phyloP scores from a whole-genome alignment of 2,797 vertebrate species.

The Myotis myotis region DNA sequence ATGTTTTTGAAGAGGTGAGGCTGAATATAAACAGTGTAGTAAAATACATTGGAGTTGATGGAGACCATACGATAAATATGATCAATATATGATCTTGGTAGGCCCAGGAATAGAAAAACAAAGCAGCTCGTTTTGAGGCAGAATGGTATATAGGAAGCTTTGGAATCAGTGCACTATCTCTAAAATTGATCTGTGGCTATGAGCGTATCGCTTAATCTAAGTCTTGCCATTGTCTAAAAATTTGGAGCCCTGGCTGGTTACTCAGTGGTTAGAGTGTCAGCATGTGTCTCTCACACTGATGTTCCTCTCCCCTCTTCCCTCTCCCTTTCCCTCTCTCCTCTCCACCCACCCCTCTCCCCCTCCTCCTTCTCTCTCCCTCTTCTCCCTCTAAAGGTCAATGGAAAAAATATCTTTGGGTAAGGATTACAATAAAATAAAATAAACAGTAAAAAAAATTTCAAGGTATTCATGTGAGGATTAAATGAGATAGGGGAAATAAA shows the following conservation, averaged over 20 bases:
- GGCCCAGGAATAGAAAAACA: not conserved
- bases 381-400: too few relatives aligned
- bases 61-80: not conserved
- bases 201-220: not conserved
- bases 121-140: not conserved
- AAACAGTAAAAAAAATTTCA: not conserved
- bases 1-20: not conserved
- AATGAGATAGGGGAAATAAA: not conserved
- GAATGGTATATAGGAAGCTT: not conserved
- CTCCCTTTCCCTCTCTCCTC: too few relatives aligned
- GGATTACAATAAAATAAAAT: too few relatives aligned
- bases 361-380: too few relatives aligned
- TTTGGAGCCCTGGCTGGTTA: not conserved
- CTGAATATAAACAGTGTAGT: not conserved
- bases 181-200: not conserved
- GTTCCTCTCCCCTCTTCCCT: too few relatives aligned
- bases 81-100: not conserved
- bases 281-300: too few relatives aligned
- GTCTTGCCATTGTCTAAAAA: not conserved
- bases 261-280: too few relatives aligned
- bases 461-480: constrained; percentile 8
- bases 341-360: rapidly evolving
- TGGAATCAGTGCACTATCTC: not conserved
- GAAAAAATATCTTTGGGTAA: too few relatives aligned
- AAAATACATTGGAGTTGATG: not conserved